Evolutionary conservation across 64 coral and sea anemone species (phyloP).

Genomic region (Acropora tenuis): DNA sequence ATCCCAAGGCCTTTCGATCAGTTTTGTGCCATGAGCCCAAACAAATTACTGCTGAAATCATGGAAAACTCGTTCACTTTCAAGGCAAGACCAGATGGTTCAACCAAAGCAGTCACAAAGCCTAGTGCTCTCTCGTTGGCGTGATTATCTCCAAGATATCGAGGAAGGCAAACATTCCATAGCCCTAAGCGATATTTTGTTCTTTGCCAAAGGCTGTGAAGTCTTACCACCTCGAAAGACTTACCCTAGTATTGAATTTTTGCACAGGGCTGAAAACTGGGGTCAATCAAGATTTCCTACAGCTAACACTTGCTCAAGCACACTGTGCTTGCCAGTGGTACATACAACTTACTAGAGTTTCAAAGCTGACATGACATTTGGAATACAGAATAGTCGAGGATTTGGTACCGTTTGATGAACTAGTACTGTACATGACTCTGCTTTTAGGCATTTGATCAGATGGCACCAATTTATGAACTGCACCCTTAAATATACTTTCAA

Average conservation of each 20-base stretch:
- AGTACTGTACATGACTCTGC: no score
- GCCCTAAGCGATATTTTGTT: constrained; percentile 49
- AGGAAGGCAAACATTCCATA: constrained; percentile 38
- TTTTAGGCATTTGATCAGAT: no score
- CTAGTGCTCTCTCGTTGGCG: constrained; percentile 60
- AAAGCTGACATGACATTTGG: constrained; percentile 68
- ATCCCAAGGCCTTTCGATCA: constrained; percentile 31
- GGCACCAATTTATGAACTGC: no score
- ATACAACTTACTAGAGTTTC: constrained; percentile 43
- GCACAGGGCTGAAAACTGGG: constrained; percentile 14
- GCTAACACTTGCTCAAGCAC: constrained; percentile 38
- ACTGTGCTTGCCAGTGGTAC: constrained; percentile 46
- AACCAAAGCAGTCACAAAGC: constrained; percentile 57
- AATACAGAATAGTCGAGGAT: constrained; percentile 52
- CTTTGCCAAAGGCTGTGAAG: constrained; percentile 42
- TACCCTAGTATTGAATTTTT: constrained; percentile 51
- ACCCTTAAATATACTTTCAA: no score
- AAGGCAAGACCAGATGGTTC: constrained; percentile 42
- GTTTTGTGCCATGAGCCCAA: constrained; percentile 32
- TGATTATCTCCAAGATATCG: constrained; percentile 62
- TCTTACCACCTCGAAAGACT: constrained; percentile 35
- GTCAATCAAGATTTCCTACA: constrained; percentile 44
- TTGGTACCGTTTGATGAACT: constrained; percentile 40
- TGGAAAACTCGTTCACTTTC: constrained; percentile 46
- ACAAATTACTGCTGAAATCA: constrained; percentile 29